Conservation (phyloP, 2,888 invertebrate genomes). For the Ormia ochracea region DNA sequence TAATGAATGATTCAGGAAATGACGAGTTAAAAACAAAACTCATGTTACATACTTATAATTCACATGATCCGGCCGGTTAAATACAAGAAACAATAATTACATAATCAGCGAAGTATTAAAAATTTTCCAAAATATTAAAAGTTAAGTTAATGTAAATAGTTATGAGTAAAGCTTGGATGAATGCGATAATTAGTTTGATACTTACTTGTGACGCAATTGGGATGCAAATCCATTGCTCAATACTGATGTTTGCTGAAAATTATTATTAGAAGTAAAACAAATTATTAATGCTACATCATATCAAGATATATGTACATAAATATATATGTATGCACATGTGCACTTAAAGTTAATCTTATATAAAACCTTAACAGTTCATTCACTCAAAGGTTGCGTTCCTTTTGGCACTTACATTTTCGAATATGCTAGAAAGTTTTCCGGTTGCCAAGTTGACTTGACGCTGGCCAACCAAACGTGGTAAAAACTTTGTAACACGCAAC, state of each 20-base stretch:
- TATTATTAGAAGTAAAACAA: background rate
- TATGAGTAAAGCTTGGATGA: background rate
- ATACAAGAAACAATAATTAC: conserved; percentile 16
- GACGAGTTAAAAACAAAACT: background rate
- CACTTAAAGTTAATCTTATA: background rate
- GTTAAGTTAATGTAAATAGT: background rate
- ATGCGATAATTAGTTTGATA: conserved; percentile 34
- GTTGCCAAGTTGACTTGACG: conserved; percentile 63
- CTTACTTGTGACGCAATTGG: conserved; percentile 74
- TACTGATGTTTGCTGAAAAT: conserved; percentile 67
- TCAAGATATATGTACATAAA: too few relatives aligned
- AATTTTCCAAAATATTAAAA: background rate
- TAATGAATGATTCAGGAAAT: conserved; percentile 1
- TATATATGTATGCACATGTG: too few relatives aligned
- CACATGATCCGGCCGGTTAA: conserved; percentile 49
- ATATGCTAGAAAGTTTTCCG: conserved; percentile 72
- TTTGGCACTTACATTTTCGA: conserved; percentile 72
- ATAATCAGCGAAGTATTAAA: background rate
- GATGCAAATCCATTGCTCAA: conserved; percentile 69
- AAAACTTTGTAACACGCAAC: conserved; percentile 72
- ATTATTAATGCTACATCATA: too few relatives aligned
- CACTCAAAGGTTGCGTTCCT: background rate
- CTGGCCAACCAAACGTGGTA: conserved; percentile 70
- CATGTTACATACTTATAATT: background rate
- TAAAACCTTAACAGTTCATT: background rate